These are phyloP conservation scores for Onychostoma macrolepis DNA, from an alignment of 2,113 vertebrate genomes.

Conservation along the genomic window DNA sequence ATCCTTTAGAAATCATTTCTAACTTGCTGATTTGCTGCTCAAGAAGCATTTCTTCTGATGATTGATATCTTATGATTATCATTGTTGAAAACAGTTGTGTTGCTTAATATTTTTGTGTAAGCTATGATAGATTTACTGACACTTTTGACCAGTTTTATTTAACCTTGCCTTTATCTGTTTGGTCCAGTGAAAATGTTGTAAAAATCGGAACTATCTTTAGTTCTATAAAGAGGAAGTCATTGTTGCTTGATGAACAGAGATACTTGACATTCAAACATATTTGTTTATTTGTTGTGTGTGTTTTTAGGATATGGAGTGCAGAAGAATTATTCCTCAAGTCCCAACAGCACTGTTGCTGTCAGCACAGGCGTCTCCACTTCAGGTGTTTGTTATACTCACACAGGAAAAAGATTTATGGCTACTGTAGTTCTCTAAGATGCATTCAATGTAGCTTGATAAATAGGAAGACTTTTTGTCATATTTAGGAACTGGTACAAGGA, in stretches of 20 bases:
- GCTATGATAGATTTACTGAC: background rate
- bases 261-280: background rate
- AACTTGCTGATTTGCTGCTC: too few species aligned
- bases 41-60: too few species aligned
- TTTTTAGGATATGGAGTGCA: slow-evolving; percentile 77
- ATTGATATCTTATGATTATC: too few species aligned
- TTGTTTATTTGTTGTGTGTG: background rate
- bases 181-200: too few species aligned
- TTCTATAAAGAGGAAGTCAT: background rate
- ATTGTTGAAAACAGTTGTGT: too few species aligned
- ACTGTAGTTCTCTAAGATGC: background rate
- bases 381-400: slow-evolving; percentile 60
- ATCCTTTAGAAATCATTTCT: background rate
- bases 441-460: background rate
- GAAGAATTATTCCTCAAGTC: slow-evolving; percentile 76
- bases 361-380: slow-evolving; percentile 74
- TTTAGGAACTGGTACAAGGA: slow-evolving; percentile 67
- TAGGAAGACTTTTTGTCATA: slow-evolving; percentile 15
- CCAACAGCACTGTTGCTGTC: slow-evolving; percentile 47
- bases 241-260: background rate
- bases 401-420: background rate
- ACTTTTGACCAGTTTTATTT: background rate
- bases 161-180: too few species aligned
- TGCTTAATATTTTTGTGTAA: too few species aligned
- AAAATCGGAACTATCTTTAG: too few species aligned